Base-by-base conservation (phyloP, 2,888 invertebrate genomes). In the Trachelus tabidus region DNA sequence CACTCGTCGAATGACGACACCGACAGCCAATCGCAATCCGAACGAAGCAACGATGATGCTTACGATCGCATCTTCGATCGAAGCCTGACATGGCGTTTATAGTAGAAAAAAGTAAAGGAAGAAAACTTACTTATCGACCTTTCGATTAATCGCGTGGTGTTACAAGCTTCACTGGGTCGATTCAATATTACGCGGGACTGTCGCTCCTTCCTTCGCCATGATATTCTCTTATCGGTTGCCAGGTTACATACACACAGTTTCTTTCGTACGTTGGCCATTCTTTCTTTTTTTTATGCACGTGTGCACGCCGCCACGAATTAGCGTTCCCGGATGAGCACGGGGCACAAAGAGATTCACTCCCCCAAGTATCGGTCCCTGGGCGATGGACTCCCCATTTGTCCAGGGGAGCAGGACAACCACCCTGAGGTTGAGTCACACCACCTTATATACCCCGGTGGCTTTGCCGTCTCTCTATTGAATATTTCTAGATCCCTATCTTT, bases 291-390 rank as follows among this genome's bases (percentile, higher is more conserved):
- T 80, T 73, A 79, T 79, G 83, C 85, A 86, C 86, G 85, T 86
- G 86, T 83, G 81, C 76, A 77, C 79, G 82, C 83, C 84, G 82
- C 81, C 84, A 73, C 83, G 83, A 85, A 86, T 85, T 85, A 85
- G 85, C 81, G 79, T 23, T 30, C 31, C 74, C 4, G 35, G 71
- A 34, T 77, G 80, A 81, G 79, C 78, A 78, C 69, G 69, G 80
- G 74, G 74, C 79, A 80, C 81, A 81, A 80, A 80, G 81, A 78
- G 80, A 73, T 31, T 34, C 71, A 15, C 71, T 31, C 71, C 34
- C 71, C 71, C 71, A 34, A 31, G 71, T 23, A 56, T 56, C 3
- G n/a, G 56, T 71, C 71, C 71, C 71, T 33, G 71, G 71, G 11
- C 23, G 56, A 56, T 56, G 71, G 71, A 34, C 71, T 78, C 79